phyloP scores from a whole-genome alignment of 2,113 vertebrate species.

The Pterophyllum scalare region DNA sequence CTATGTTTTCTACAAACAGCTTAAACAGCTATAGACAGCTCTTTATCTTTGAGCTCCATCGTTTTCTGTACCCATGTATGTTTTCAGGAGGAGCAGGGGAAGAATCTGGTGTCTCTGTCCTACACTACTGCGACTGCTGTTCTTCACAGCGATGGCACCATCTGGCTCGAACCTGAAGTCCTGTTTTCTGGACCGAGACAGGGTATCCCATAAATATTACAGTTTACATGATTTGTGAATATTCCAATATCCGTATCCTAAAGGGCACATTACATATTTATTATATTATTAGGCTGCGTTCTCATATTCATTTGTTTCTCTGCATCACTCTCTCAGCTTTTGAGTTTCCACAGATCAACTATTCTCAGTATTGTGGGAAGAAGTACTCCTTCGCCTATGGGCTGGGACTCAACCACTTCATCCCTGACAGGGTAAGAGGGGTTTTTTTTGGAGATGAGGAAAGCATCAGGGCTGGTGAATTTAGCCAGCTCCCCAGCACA shows the following conservation, averaged over 20 bases:
- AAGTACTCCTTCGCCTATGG: conserved; percentile 91
- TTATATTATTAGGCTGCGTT: neutral
- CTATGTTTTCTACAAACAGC: too few species aligned
- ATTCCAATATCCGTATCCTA: neutral
- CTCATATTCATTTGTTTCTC: neutral
- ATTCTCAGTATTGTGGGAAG: conserved; percentile 86
- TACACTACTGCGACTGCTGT: conserved; percentile 92
- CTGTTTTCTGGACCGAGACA: conserved; percentile 92
- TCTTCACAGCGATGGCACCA: conserved; percentile 87
- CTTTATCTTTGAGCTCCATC: neutral
- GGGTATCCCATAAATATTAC: conserved; percentile 74
- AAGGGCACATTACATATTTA: neutral
- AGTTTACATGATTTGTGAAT: neutral
- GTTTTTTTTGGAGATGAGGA: neutral
- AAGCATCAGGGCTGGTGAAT: neutral
- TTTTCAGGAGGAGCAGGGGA: conserved; percentile 89
- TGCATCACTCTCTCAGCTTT: conserved; percentile 82
- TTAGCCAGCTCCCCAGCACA: neutral
- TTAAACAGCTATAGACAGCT: neutral
- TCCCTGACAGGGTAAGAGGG: conserved; percentile 91
- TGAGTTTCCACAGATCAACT: conserved; percentile 98
- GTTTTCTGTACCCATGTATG: neutral
- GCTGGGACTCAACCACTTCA: conserved; percentile 95
- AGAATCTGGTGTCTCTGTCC: conserved; percentile 90
- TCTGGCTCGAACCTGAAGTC: conserved; percentile 97